Percentiles rank a stretch among this genome's conserved stretches.
These are phyloP conservation scores for Rotaria socialis DNA, from an alignment of 2,888 invertebrate species.

Conservation along the genomic window DNA sequence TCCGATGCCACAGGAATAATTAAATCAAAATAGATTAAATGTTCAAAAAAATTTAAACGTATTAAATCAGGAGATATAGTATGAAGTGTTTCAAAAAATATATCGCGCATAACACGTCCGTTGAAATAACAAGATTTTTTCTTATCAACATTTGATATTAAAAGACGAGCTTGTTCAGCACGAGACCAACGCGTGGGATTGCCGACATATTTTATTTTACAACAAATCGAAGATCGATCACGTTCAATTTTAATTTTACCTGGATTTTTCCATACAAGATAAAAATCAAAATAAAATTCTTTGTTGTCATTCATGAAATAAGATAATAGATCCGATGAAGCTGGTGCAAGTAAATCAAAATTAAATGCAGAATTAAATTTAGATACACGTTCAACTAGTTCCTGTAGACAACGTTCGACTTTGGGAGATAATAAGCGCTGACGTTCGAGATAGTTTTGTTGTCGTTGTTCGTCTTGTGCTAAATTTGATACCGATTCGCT, in stretches of 20 bases:
- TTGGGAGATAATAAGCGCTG: not conserved
- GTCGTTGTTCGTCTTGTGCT: not conserved
- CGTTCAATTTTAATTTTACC: not conserved
- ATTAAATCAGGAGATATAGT: not conserved
- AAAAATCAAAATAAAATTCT: conserved; percentile 23
- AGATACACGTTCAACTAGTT: not conserved
- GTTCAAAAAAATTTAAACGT: not conserved
- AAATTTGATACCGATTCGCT: not conserved
- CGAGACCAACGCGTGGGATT: not conserved
- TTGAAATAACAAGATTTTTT: not conserved
- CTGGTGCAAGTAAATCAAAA: not conserved
- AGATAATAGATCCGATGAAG: not conserved
- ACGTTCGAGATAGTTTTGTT: not conserved
- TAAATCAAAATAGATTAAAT: not conserved
- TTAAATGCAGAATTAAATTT: not conserved
- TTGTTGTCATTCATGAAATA: not conserved
- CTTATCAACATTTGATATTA: not conserved
- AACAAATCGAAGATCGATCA: not conserved
- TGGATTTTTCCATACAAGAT: not conserved
- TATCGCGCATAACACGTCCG: not conserved
- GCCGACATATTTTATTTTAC: not conserved
- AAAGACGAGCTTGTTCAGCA: not conserved
- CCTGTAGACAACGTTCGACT: not conserved
- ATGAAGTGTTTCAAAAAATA: not conserved
- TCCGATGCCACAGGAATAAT: not conserved